phyloP scores from a whole-genome alignment of 92 coral and sea anemone species.

The Paramuricea clavata region DNA sequence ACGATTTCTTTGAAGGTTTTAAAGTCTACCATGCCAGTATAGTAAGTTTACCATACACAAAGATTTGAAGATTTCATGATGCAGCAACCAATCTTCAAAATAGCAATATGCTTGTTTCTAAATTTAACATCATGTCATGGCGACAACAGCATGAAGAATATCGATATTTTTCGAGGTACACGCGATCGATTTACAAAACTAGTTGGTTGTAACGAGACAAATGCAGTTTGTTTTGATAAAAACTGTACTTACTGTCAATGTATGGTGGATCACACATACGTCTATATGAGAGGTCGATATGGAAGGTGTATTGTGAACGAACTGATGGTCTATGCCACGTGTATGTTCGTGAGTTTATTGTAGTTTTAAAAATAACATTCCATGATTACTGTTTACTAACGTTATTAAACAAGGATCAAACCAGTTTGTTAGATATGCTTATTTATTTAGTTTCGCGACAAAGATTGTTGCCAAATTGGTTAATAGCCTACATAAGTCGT shows the following conservation, averaged over 20 bases:
- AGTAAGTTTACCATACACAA: no score
- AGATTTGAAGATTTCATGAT: no score
- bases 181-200: not conserved
- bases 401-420: no score
- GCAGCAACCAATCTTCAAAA: no score
- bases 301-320: constrained; percentile 12
- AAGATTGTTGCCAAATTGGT: no score
- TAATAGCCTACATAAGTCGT: no score
- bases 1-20: no score
- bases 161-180: not conserved
- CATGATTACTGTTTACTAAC: no score
- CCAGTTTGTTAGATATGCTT: no score
- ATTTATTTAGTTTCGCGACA: no score
- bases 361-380: not conserved
- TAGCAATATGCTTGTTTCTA: not conserved
- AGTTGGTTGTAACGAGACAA: not conserved
- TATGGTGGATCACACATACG: not conserved
- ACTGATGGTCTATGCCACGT: not conserved
- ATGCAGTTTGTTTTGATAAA: not conserved
- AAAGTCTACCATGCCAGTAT: no score
- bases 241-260: not conserved
- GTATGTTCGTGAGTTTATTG: not conserved
- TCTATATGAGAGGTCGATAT: constrained; percentile 14
- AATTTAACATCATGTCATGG: no score
- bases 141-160: not conserved